Base-by-base conservation (phyloP, 2,113 vertebrate genomes). In the Podarcis muralis region DNA sequence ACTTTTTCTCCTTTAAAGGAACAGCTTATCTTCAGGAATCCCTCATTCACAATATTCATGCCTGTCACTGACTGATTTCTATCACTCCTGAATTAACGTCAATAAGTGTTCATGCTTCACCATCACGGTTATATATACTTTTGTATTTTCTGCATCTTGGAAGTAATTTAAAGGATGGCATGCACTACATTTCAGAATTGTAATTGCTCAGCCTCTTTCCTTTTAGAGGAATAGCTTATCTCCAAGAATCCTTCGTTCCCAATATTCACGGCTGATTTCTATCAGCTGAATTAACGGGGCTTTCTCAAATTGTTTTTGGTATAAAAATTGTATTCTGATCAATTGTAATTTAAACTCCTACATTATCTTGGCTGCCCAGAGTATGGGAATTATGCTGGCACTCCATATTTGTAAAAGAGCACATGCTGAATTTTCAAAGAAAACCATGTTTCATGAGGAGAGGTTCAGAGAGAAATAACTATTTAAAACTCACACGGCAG, bases 301-400 rank as follows among this genome's bases (percentile, higher is more conserved):
- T 95, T 94, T 95, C 75, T 90, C 65, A 90, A 89, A 93, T 92
- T 90, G 71, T 79, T 91, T 91, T 94, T 93, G 37, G 40, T 79
- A 8, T 57, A 65, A 94, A 92, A 78, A 48, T 59, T 84, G 75
- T 57, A n/a, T 87, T 92, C 81, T 66, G 91, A 87, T 81, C 90
- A 91, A 23, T 77, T 91, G 78, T 87, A 90, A 89, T 93, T 93
- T 76, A 92, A 93, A 93, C 89, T 81, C 5, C 48, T 86, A 68
- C 87, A 20, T 27, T 72, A 68, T 8, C 37, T 53, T 89, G 71
- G 92, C 62, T 93, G 62, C 48, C 87, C 53, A 59, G 69, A 88
- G 32, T 79, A 40, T 80, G 79, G 75, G 59, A 94, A 69, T 68
- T 87, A 72, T 89, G 25, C 83, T 93, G 86, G 79, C 53, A 23